Evolutionary conservation across 2,797 vertebrate species (phyloP).

Genomic region (Microchirus variegatus): DNA sequence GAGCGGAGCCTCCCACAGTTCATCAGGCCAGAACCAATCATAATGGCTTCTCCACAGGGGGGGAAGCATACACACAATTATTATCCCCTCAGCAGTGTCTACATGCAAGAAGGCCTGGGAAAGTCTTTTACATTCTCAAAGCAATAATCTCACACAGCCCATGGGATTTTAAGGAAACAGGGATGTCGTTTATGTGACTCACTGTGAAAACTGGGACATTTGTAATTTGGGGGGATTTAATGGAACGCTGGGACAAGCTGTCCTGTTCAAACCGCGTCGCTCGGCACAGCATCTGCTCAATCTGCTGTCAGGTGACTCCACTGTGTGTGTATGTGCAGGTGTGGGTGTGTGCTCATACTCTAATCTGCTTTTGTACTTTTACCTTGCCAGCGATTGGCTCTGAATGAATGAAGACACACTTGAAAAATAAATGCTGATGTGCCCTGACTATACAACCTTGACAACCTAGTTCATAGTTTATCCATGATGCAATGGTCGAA

Average conservation of each 20-base stretch:
- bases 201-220: constrained; percentile 60
- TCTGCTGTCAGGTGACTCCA: constrained; percentile 30
- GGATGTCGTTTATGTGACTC: constrained; percentile 40
- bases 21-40: constrained; percentile 69
- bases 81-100: constrained; percentile 48
- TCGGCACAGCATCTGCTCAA: constrained; percentile 63
- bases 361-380: constrained; percentile 34
- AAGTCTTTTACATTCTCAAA: constrained; percentile 27
- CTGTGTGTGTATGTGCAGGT: no score
- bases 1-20: constrained; percentile 46
- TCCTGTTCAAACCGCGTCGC: constrained; percentile 41
- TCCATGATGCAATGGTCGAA: no score
- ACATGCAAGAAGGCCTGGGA: constrained; percentile 34
- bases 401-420: neutral
- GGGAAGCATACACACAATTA: constrained; percentile 65
- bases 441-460: constrained; percentile 22
- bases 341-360: neutral
- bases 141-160: constrained; percentile 38
- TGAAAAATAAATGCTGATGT: constrained; percentile 6
- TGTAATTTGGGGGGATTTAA: constrained; percentile 41
- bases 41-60: constrained; percentile 71
- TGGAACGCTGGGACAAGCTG: constrained; percentile 49
- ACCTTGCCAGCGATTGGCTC: constrained; percentile 26
- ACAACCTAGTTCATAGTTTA: neutral
- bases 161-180: constrained; percentile 26